These are phyloP conservation scores for Stictocephala bisonia DNA, from an alignment of 2,888 invertebrate species.

Conservation along the genomic window DNA sequence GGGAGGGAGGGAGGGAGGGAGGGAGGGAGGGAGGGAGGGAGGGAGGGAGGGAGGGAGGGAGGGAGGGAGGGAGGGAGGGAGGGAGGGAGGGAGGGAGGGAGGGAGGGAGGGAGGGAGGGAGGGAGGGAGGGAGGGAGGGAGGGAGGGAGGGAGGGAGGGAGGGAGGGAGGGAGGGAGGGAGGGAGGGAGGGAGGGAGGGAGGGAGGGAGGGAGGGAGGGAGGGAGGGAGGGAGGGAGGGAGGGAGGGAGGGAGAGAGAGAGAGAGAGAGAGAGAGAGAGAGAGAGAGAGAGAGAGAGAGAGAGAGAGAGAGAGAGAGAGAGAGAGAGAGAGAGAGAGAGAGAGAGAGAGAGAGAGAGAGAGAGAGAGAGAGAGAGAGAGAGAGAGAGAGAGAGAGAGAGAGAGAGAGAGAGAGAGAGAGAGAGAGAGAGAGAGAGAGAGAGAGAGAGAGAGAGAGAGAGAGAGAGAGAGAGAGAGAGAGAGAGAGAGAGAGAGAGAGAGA, in stretches of 20 bases:
- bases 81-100: background rate
- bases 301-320: conserved; percentile 6
- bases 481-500: background rate
- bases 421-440: background rate
- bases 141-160: conserved; percentile 1
- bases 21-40: conserved; percentile 1
- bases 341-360: conserved; percentile 16
- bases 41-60: background rate
- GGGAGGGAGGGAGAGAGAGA: conserved; percentile 12
- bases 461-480: background rate
- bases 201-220: conserved; percentile 8
- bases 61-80: background rate
- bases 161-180: background rate
- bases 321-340: background rate
- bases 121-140: background rate
- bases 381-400: conserved; percentile 3
- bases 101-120: background rate
- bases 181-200: background rate
- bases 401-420: conserved; percentile 8
- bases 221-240: background rate
- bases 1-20: background rate
- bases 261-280: background rate
- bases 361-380: background rate
- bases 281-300: conserved; percentile 10
- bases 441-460: conserved; percentile 10